Evolutionary conservation across 2,888 invertebrate species (phyloP), one percentile per base, ranked within the genome.

Genomic region (Tenthredo scrophulariae): DNA sequence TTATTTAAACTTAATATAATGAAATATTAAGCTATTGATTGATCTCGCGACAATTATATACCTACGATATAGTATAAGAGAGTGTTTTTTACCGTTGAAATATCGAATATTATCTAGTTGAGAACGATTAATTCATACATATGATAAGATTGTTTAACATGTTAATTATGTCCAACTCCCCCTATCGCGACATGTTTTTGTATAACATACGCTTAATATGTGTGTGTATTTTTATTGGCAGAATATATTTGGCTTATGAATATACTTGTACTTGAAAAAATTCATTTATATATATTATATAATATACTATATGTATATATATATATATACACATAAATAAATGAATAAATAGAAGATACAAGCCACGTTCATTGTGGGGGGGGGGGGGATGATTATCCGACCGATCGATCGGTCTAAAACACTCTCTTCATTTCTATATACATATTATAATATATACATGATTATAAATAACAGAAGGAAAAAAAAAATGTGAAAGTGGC

Each of bases 31-130:
- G 54, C 54, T 54, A 54, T n/a, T 15, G 7, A n/a, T 54, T 54
- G 54, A 54, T 54, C 54, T 54, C 54, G n/a, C 54, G n/a, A 54
- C n/a, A 54, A 54, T 54, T 50, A 50, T 50, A 50, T 50, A 50
- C 18, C 9, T 50, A 50, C 18, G 18, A 50, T 54, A 54, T 54
- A n/a, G n/a, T n/a, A 54, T n/a, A 7, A 54, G 54, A 54, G 54
- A 54, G 54, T 54, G 54, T 54, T 54, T 54, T 50, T 54, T 7
- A 54, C 54, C 54, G 54, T 54, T 54, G n/a, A 7, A 54, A 54
- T 54, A 62, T 62, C 22, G 62, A 62, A 22, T 62, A 43, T 22
- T 22, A 13, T 74, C 18, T 62, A 62, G 1, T 22, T 62, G 62
- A 13, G 13, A 62, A 22, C 10, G 26, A 13, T 62, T 62, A 13